These are phyloP conservation scores for Siniperca undulata DNA, from an alignment of 2,797 vertebrate species.

Conservation along the genomic window DNA sequence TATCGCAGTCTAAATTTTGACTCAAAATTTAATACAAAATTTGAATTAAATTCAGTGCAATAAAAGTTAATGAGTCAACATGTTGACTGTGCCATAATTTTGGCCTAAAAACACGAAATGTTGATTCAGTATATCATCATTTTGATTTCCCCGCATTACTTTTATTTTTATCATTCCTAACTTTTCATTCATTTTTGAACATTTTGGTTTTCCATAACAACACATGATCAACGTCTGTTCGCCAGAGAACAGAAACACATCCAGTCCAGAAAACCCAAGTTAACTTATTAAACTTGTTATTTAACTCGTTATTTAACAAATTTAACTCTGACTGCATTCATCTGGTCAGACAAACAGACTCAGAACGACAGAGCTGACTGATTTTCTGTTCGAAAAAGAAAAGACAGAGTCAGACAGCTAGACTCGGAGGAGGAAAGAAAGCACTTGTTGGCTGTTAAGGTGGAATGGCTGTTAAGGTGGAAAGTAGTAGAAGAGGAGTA, in stretches of 20 bases:
- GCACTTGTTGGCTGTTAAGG: conserved; percentile 45
- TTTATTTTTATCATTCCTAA: not conserved
- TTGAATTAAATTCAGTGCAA: not conserved
- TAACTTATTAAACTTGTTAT: not conserved
- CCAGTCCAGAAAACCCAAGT: not conserved
- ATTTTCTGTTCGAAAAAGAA: not conserved
- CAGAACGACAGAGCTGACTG: not conserved
- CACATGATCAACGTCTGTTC: not conserved
- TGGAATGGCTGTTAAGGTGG: conserved; percentile 22
- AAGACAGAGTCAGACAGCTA: not conserved
- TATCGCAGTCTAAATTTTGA: not conserved
- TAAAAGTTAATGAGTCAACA: not conserved
- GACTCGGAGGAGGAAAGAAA: conserved; percentile 23
- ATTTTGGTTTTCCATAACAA: not conserved
- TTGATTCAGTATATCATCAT: not conserved
- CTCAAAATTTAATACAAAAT: not conserved
- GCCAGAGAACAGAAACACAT: not conserved
- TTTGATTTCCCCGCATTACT: not conserved
- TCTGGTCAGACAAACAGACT: not conserved
- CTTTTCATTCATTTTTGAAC: not conserved
- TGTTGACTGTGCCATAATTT: not conserved
- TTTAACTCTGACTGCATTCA: not conserved
- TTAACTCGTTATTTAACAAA: not conserved
- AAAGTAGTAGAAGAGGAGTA: conserved; percentile 14
- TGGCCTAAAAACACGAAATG: not conserved